Evolutionary conservation across 1,140 invertebrate species (phyloP).

Genomic region (Conopomorpha cramerella): DNA sequence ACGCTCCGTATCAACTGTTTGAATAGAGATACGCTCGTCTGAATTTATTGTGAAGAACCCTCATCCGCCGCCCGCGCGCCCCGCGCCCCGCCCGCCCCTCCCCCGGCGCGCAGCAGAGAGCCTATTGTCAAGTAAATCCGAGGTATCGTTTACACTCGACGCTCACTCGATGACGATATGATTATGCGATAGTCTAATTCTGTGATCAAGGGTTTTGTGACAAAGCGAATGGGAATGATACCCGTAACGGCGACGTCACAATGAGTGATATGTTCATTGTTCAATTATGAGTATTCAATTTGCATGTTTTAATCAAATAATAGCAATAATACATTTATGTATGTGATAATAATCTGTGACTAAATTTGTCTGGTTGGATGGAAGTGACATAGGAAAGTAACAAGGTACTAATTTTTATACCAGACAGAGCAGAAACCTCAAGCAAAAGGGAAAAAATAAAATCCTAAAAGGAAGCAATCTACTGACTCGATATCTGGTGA

Average conservation of each 20-base stretch:
- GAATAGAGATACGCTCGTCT: constrained; percentile 52
- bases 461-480: too few species aligned
- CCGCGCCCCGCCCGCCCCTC: constrained; percentile 5
- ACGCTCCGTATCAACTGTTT: constrained; percentile 51
- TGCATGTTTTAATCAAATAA: constrained; percentile 19
- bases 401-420: too few species aligned
- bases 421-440: too few species aligned
- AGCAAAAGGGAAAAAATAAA: too few species aligned
- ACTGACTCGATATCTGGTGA: too few species aligned
- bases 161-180: constrained; percentile 44
- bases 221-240: not conserved
- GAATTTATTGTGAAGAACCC: constrained; percentile 39
- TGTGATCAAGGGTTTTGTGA: constrained; percentile 16
- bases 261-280: constrained; percentile 8
- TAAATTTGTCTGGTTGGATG: not conserved
- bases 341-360: not conserved
- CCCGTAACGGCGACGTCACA: constrained; percentile 1
- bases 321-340: not conserved
- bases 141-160: constrained; percentile 48
- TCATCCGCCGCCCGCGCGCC: not conserved
- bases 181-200: constrained; percentile 38
- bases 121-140: constrained; percentile 30
- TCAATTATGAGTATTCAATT: constrained; percentile 2
- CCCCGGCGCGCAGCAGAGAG: constrained; percentile 1
- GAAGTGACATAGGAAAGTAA: too few species aligned